Evolutionary conservation across 1,140 invertebrate species (phyloP).

Genomic region (Galendromus occidentalis): DNA sequence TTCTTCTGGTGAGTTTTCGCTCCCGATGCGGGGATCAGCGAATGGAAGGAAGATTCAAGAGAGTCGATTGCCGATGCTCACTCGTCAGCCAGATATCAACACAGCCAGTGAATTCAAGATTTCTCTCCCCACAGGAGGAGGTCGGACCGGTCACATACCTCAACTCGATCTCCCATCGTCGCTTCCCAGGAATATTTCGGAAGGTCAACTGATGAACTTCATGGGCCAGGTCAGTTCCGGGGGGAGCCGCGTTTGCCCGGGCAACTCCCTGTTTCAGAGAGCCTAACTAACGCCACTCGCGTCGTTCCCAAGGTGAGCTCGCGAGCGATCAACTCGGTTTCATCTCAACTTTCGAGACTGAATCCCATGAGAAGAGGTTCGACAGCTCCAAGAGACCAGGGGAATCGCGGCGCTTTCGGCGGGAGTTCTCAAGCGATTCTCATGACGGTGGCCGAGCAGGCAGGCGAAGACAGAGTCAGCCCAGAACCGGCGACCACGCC

Average conservation of each 20-base stretch:
- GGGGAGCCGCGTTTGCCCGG: not conserved
- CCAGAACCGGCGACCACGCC: not conserved
- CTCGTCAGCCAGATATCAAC: too few relatives aligned
- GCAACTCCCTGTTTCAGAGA: too few relatives aligned
- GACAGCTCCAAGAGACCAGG: not conserved
- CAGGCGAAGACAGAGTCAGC: not conserved
- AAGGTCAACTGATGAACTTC: constrained; percentile 39
- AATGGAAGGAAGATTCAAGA: too few relatives aligned
- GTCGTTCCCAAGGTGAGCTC: constrained; percentile 49
- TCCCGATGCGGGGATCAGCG: too few relatives aligned
- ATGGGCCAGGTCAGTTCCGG: not conserved
- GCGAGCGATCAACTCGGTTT: constrained; percentile 59
- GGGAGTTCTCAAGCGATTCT: not conserved
- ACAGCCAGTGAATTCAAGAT: too few relatives aligned
- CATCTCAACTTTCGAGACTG: constrained; percentile 58
- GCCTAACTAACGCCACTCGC: too few relatives aligned
- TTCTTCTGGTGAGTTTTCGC: constrained; percentile 13
- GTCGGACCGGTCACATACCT: not conserved
- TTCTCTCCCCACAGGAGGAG: not conserved
- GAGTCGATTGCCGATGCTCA: too few relatives aligned
- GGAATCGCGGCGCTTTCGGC: not conserved
- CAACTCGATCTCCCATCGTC: not conserved
- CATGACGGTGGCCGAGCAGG: not conserved
- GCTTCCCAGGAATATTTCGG: constrained; percentile 41
- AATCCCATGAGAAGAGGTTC: constrained; percentile 38